These are phyloP conservation scores for Pogonophryne albipinna DNA, from an alignment of 2,797 vertebrate species.

Conservation along the genomic window DNA sequence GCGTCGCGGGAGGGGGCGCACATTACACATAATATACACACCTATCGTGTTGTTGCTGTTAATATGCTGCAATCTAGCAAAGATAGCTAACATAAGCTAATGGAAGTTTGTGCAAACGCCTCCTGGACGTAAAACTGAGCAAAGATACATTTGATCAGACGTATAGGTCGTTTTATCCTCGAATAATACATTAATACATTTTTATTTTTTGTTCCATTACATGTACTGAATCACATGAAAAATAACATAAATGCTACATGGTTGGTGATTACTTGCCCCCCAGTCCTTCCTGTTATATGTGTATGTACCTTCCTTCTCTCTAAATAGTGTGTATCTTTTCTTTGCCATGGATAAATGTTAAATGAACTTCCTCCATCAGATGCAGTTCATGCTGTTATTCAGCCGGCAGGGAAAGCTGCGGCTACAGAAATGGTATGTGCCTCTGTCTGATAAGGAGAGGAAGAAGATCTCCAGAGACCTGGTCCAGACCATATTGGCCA, in stretches of 20 bases:
- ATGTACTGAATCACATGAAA: background rate
- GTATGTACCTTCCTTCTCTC: background rate
- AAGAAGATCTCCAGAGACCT: slow-evolving; percentile 99
- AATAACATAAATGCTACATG: background rate
- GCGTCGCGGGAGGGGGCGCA: slow-evolving; percentile 64
- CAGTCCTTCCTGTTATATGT: no score
- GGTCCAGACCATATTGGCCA: slow-evolving; percentile 96
- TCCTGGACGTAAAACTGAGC: background rate
- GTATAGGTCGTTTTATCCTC: background rate
- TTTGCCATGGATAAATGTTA: background rate
- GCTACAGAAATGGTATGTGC: slow-evolving; percentile 99
- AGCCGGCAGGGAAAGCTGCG: slow-evolving; percentile 99
- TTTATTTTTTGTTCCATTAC: background rate
- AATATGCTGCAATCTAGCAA: slow-evolving; percentile 39
- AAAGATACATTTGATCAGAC: background rate
- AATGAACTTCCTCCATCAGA: slow-evolving; percentile 80
- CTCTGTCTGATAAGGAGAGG: slow-evolving; percentile 98
- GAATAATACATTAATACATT: background rate
- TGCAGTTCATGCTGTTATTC: slow-evolving; percentile 99
- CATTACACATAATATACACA: slow-evolving; percentile 34
- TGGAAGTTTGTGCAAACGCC: slow-evolving; percentile 23
- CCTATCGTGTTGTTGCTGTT: slow-evolving; percentile 47
- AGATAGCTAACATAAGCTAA: slow-evolving; percentile 17
- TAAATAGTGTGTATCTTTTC: background rate
- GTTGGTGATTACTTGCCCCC: background rate